Evolutionary conservation across 1,140 invertebrate genomes (phyloP).

Genomic region (Drosophila mojavensis): DNA sequence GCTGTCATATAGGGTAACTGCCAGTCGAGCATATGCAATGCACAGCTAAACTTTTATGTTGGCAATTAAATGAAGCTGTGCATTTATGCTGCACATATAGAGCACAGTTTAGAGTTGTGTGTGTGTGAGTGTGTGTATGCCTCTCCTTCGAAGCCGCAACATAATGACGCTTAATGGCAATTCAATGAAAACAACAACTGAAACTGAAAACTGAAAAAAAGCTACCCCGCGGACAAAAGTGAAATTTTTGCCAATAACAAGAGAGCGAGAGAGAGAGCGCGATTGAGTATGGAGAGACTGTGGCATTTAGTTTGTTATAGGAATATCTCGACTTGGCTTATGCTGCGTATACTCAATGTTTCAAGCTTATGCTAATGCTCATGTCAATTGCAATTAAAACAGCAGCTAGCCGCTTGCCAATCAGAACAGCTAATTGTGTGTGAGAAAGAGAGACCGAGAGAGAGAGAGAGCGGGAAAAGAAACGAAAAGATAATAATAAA

Average conservation of each 20-base stretch:
- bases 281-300: neutral
- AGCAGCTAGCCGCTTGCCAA: slow-evolving; percentile 26
- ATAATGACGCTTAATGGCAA: slow-evolving; percentile 45
- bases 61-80: slow-evolving; percentile 49
- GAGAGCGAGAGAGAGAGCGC: neutral
- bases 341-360: slow-evolving; percentile 18
- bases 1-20: neutral
- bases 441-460: no score
- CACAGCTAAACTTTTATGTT: neutral
- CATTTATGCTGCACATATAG: slow-evolving; percentile 30
- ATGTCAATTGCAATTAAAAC: slow-evolving; percentile 18
- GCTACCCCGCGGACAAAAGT: slow-evolving; percentile 41
- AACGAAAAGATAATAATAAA: neutral
- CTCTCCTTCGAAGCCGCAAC: slow-evolving; percentile 19
- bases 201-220: slow-evolving; percentile 35
- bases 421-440: slow-evolving; percentile 25
- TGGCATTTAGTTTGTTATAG: no score
- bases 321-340: neutral
- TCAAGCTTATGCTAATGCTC: slow-evolving; percentile 37
- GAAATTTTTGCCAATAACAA: slow-evolving; percentile 37
- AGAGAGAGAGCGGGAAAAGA: neutral
- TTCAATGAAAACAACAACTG: slow-evolving; percentile 47
- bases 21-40: neutral
- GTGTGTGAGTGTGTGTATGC: neutral
- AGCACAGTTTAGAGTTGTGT: slow-evolving; percentile 17